phyloP scores from a whole-genome alignment of 2,113 vertebrate genomes.

The Oryzias curvinotus region DNA sequence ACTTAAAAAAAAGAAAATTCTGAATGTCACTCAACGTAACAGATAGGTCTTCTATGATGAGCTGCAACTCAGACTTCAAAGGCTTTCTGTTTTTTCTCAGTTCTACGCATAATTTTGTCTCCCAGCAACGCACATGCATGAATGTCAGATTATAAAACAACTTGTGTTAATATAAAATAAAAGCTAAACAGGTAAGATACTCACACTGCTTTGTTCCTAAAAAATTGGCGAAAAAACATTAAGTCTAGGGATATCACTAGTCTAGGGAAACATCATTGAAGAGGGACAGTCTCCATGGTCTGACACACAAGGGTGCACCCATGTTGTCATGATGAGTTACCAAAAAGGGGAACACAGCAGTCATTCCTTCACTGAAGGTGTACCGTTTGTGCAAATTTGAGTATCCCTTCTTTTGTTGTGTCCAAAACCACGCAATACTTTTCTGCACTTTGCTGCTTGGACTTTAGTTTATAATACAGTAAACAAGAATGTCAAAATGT shows the following conservation, averaged over 20 bases:
- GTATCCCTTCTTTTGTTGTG: slow-evolving; percentile 13
- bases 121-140: slow-evolving; percentile 2
- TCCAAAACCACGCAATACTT: no score
- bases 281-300: slow-evolving; percentile 11
- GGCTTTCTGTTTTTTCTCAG: slow-evolving; percentile 2
- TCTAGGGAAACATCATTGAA: slow-evolving; percentile 44
- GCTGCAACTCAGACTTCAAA: neutral
- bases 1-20: no score
- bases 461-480: no score
- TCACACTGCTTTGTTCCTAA: slow-evolving; percentile 10
- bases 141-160: slow-evolving; percentile 3
- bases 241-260: slow-evolving; percentile 13
- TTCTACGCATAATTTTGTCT: slow-evolving; percentile 2
- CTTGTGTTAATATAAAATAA: no score
- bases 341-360: slow-evolving; percentile 15
- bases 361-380: slow-evolving; percentile 26
- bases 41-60: neutral
- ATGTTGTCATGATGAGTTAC: slow-evolving; percentile 39
- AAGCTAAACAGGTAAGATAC: neutral
- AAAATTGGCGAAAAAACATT: slow-evolving; percentile 5
- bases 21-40: no score
- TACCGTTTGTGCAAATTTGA: slow-evolving; percentile 13
- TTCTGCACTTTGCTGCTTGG: no score
- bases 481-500: no score
- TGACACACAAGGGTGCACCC: slow-evolving; percentile 21